A percentile compares a stretch with the other conserved stretches of the same genome.
Conservation (phyloP, 2,888 invertebrate species). For the Aelia acuminata region DNA sequence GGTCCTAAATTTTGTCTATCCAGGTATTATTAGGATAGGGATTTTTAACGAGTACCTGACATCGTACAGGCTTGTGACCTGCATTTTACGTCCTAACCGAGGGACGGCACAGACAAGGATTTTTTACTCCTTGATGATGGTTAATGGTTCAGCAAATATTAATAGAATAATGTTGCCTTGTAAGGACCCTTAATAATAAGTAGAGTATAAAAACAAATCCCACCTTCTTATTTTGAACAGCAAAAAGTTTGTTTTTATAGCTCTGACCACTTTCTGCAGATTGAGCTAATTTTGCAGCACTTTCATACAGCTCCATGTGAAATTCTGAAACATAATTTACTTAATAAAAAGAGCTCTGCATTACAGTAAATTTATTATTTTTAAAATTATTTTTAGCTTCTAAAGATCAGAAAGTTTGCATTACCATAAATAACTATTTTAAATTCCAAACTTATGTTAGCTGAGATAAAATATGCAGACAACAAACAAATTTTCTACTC, state of each 20-base stretch:
- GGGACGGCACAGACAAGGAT: too few species aligned
- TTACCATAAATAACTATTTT: background rate
- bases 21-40: too few species aligned
- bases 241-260: conserved; percentile 51
- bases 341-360: background rate
- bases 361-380: background rate
- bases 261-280: conserved; percentile 52
- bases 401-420: background rate
- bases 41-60: too few species aligned
- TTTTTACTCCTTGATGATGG: too few species aligned
- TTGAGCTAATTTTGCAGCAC: conserved; percentile 44
- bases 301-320: conserved; percentile 51
- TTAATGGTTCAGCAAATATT: too few species aligned
- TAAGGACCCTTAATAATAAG: too few species aligned
- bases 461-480: background rate
- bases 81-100: too few species aligned
- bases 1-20: too few species aligned
- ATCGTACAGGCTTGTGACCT: too few species aligned
- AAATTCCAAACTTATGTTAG: background rate
- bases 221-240: conserved; percentile 48
- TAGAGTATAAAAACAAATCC: background rate
- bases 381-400: background rate
- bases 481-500: background rate
- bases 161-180: too few species aligned
- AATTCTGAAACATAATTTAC: background rate